These are phyloP conservation scores for Amphimallon solstitiale DNA, from an alignment of 2,888 invertebrate species.

Conservation along the genomic window DNA sequence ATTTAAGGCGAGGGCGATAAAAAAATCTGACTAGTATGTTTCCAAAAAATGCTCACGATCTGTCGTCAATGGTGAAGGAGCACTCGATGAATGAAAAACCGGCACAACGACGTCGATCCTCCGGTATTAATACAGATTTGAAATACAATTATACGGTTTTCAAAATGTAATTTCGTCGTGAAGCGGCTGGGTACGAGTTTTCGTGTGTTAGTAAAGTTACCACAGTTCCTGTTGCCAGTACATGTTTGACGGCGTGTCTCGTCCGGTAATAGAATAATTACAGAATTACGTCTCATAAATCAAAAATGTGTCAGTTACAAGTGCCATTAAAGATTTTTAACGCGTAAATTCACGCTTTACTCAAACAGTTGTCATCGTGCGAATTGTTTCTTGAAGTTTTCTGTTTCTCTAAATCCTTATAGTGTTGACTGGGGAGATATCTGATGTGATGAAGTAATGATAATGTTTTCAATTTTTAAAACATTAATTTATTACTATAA, in stretches of 20 bases:
- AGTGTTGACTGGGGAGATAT: no score
- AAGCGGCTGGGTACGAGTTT: not conserved
- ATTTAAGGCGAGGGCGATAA: no score
- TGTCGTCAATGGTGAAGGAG: no score
- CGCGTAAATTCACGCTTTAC: not conserved
- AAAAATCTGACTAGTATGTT: no score
- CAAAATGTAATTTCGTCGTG: not conserved
- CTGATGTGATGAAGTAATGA: no score
- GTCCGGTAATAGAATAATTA: conserved; percentile 1
- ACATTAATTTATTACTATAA: no score
- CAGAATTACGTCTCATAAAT: conserved; percentile 9
- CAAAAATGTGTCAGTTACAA: conserved; percentile 11
- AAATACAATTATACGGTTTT: not conserved
- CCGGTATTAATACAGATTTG: no score
- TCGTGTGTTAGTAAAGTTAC: not conserved
- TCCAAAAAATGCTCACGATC: no score
- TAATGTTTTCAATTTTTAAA: no score
- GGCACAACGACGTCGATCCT: no score
- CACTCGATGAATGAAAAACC: no score
- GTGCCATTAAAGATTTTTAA: conserved; percentile 5
- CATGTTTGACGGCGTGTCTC: not conserved
- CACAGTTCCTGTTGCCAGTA: conserved; percentile 8
- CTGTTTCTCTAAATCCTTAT: no score
- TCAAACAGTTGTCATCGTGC: not conserved
- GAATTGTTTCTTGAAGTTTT: not conserved